These are phyloP conservation scores for Engraulis encrasicolus DNA, from an alignment of 2,113 vertebrate species.

Conservation along the genomic window DNA sequence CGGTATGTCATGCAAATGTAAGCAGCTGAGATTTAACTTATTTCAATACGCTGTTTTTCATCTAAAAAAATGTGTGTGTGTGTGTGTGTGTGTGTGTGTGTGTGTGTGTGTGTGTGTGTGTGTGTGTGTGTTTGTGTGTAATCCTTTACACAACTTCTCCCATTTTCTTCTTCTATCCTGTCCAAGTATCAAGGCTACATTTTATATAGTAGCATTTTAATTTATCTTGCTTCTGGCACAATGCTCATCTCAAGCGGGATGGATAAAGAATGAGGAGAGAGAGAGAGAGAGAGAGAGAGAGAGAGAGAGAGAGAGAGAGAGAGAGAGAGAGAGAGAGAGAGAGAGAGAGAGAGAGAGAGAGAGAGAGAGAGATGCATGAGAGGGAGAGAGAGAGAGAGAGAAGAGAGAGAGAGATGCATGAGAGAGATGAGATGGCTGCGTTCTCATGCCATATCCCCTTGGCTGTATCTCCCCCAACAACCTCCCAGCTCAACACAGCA, in stretches of 20 bases:
- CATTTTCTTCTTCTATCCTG: slow-evolving; percentile 74
- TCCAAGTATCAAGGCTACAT: slow-evolving; percentile 75
- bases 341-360: slow-evolving; percentile 21
- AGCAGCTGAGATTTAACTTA: slow-evolving; percentile 70
- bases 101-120: slow-evolving; percentile 60
- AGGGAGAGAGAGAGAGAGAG: slow-evolving; percentile 41
- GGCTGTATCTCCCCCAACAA: slow-evolving; percentile 23
- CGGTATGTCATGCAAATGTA: slow-evolving; percentile 75
- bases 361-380: slow-evolving; percentile 29
- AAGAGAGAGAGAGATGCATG: slow-evolving; percentile 40
- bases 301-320: slow-evolving; percentile 41
- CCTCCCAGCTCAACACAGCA: slow-evolving; percentile 45
- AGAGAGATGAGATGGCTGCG: too few relatives aligned
- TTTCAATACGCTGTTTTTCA: slow-evolving; percentile 64
- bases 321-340: slow-evolving; percentile 46
- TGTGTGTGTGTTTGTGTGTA: slow-evolving; percentile 62
- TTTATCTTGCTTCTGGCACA: slow-evolving; percentile 69
- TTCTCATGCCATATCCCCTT: not conserved
- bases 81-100: slow-evolving; percentile 56
- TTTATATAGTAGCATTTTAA: slow-evolving; percentile 68
- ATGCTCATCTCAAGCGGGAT: slow-evolving; percentile 53
- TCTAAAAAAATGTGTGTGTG: not conserved
- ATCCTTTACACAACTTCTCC: too few relatives aligned
- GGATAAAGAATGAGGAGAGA: slow-evolving; percentile 23
- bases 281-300: slow-evolving; percentile 34